These are phyloP conservation scores for Pygmarrhopalites habei DNA, from an alignment of 1,140 invertebrate genomes.

Conservation along the genomic window DNA sequence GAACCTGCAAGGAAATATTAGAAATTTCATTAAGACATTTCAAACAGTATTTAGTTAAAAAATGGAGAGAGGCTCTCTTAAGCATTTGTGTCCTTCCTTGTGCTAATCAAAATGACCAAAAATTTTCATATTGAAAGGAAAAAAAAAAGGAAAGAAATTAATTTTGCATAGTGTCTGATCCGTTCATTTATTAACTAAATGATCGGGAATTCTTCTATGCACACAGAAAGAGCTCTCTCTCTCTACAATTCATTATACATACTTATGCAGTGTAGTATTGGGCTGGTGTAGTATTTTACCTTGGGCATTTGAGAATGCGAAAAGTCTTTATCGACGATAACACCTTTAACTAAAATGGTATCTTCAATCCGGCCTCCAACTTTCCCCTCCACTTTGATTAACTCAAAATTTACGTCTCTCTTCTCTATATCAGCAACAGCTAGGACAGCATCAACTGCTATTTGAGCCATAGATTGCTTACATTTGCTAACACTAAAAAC, in stretches of 20 bases:
- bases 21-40: constrained; percentile 22
- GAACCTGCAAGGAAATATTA: constrained; percentile 47
- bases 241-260: constrained; percentile 2
- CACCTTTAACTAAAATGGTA: constrained; percentile 91
- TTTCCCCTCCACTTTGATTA: constrained; percentile 98
- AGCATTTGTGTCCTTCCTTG: no score
- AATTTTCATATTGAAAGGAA: no score
- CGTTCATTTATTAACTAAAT: constrained; percentile 28
- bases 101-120: no score
- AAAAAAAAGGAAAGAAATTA: constrained; percentile 9
- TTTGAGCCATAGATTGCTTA: constrained; percentile 95
- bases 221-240: background rate
- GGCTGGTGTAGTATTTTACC: constrained; percentile 48
- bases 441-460: constrained; percentile 93
- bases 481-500: constrained; percentile 65
- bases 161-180: constrained; percentile 38
- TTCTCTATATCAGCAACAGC: constrained; percentile 89
- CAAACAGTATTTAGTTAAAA: constrained; percentile 6
- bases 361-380: constrained; percentile 96
- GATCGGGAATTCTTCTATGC: constrained; percentile 38
- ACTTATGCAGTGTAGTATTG: no score
- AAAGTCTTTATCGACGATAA: constrained; percentile 97
- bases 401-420: constrained; percentile 96
- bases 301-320: constrained; percentile 99
- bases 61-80: no score